phyloP scores from a whole-genome alignment of 2,113 vertebrate genomes.

The Megaceryle maxima region DNA sequence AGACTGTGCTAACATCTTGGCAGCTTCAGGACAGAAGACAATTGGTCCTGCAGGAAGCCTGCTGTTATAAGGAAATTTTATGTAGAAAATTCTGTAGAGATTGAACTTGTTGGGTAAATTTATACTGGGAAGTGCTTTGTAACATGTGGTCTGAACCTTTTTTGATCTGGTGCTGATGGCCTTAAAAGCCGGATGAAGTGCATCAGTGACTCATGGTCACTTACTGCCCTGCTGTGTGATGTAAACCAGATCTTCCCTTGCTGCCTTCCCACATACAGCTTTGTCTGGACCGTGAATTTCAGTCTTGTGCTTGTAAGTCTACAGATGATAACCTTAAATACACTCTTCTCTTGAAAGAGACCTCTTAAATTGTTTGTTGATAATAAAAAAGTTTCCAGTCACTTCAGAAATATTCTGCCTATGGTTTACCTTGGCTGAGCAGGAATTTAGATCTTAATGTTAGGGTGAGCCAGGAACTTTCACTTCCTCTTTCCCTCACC shows the following conservation, averaged over 20 bases:
- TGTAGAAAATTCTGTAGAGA: not conserved
- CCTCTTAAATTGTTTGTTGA: not conserved
- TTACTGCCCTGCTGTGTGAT: conserved; percentile 2
- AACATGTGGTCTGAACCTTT: not conserved
- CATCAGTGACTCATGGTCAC: not conserved
- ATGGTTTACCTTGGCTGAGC: not conserved
- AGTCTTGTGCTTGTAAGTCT: not conserved
- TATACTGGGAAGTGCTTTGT: not conserved
- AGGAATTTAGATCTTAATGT: not conserved
- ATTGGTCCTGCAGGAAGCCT: not conserved
- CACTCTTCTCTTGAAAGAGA: not conserved
- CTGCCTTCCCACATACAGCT: not conserved
- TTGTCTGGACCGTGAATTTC: not conserved
- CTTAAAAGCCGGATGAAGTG: not conserved
- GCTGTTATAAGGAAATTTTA: not conserved
- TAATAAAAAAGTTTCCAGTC: not conserved
- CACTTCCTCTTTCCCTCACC: not conserved
- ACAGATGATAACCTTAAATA: not conserved
- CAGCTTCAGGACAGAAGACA: not conserved
- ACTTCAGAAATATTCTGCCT: not conserved
- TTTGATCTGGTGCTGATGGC: not conserved
- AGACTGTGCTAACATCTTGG: not conserved
- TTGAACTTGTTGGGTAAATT: not conserved
- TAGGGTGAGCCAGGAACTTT: not conserved
- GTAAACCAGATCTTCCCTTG: conserved; percentile 23